A percentile compares a stretch with the other conserved stretches of the same genome.
These are phyloP conservation scores for Panthera leo DNA, from an alignment of 2,113 vertebrate species.

Conservation along the genomic window DNA sequence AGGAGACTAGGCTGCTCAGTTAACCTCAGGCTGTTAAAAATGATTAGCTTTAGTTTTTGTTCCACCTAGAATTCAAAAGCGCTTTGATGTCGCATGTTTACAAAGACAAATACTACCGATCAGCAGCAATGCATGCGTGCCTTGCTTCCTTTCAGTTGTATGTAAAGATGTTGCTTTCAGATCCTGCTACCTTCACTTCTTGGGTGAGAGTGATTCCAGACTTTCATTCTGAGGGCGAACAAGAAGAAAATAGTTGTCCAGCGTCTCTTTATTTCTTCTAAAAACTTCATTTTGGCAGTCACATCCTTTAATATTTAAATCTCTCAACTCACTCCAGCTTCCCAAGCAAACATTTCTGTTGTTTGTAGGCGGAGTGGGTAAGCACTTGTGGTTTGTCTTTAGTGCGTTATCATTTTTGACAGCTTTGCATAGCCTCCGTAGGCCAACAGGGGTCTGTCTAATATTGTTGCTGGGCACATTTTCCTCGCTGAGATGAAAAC, in stretches of 20 bases:
- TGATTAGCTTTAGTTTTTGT: slow-evolving; percentile 59
- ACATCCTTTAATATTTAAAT: slow-evolving; percentile 83
- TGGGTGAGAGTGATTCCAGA: slow-evolving; percentile 58
- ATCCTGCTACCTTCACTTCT: slow-evolving; percentile 64
- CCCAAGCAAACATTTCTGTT: slow-evolving; percentile 82
- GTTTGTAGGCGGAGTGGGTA: slow-evolving; percentile 81
- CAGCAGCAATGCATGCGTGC: slow-evolving; percentile 30
- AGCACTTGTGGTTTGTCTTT: slow-evolving; percentile 86
- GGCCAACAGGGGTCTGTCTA: slow-evolving; percentile 92
- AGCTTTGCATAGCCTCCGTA: slow-evolving; percentile 89
- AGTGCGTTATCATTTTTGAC: slow-evolving; percentile 87
- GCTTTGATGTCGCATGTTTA: slow-evolving; percentile 6
- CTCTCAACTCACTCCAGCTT: slow-evolving; percentile 81
- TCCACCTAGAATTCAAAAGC: slow-evolving; percentile 63
- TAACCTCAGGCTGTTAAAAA: slow-evolving; percentile 50
- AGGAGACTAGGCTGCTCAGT: slow-evolving; percentile 61
- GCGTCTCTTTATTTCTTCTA: slow-evolving; percentile 77
- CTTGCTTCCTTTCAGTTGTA: slow-evolving; percentile 61
- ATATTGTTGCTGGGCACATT: slow-evolving; percentile 89
- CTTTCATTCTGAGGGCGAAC: slow-evolving; percentile 64
- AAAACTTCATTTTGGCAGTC: slow-evolving; percentile 79
- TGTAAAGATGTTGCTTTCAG: slow-evolving; percentile 71
- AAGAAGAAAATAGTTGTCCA: slow-evolving; percentile 66
- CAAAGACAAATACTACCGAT: slow-evolving; percentile 59
- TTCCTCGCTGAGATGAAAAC: slow-evolving; percentile 86